phyloP scores from a whole-genome alignment of 2,113 vertebrate species.

The Microcebus lehilahytsara region DNA sequence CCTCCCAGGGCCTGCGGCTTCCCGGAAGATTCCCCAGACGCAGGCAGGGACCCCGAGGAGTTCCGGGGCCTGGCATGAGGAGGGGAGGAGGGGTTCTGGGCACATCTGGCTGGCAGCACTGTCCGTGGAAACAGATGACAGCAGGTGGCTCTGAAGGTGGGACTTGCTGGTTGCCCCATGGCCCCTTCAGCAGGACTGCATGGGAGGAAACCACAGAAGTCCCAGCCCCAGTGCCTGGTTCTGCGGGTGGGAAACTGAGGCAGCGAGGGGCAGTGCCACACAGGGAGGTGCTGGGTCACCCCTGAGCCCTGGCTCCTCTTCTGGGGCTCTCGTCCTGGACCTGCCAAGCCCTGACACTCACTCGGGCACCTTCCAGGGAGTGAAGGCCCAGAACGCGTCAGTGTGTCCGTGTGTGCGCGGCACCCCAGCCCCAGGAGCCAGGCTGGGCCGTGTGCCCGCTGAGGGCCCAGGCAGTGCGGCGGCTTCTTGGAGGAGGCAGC shows the following conservation, averaged over 20 bases:
- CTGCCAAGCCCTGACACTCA: accelerated
- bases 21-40: not conserved
- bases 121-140: accelerated
- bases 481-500: not conserved
- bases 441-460: too few relatives aligned
- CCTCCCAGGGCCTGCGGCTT: too few relatives aligned
- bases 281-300: accelerated
- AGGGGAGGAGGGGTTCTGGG: not conserved
- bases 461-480: not conserved
- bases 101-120: too few relatives aligned
- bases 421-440: accelerated
- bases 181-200: not conserved
- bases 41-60: not conserved
- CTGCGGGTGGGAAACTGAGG: not conserved
- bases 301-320: not conserved
- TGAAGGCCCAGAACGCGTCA: accelerated
- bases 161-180: not conserved
- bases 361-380: accelerated
- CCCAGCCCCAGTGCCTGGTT: not conserved
- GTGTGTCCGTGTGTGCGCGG: accelerated
- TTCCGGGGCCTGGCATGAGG: not conserved
- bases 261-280: not conserved
- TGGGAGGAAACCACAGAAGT: not conserved
- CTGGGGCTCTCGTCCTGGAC: not conserved
- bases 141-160: not conserved